These are phyloP conservation scores for Helicoverpa zea DNA, from an alignment of 1,140 invertebrate genomes.

Conservation along the genomic window DNA sequence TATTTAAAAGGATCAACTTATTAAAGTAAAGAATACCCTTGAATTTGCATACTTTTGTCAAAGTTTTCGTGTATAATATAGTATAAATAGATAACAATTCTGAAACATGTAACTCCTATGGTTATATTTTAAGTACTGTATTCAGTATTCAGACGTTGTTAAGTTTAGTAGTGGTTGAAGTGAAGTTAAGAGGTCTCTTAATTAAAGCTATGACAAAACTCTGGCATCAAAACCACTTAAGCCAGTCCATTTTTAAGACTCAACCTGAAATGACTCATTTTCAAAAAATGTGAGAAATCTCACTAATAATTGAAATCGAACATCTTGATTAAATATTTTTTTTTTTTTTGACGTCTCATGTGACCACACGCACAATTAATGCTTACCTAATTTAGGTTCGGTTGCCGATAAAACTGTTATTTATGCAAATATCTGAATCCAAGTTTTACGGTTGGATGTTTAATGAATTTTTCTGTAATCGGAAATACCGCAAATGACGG, in stretches of 20 bases:
- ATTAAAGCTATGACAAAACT: background rate
- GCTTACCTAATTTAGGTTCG: constrained; percentile 73
- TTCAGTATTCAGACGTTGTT: no score
- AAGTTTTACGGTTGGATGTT: constrained; percentile 60
- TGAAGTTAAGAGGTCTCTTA: no score
- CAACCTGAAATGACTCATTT: background rate
- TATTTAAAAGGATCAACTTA: no score
- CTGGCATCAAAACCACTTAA: background rate
- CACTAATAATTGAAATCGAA: constrained; percentile 6
- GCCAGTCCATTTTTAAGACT: background rate
- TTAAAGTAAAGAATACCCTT: no score
- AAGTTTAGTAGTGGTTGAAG: no score
- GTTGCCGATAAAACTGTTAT: constrained; percentile 75
- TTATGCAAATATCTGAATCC: constrained; percentile 72
- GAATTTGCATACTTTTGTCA: no score
- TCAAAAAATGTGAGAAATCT: background rate
- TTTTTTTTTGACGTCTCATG: constrained; percentile 43
- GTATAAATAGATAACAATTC: no score
- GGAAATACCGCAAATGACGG: constrained; percentile 77
- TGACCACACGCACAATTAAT: constrained; percentile 71
- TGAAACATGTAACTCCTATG: no score
- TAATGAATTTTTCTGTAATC: constrained; percentile 77
- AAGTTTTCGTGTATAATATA: no score
- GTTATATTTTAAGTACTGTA: no score
- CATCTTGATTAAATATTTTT: constrained; percentile 51